Percentiles rank a stretch among this genome's conserved stretches.
Evolutionary conservation across 2,113 vertebrate species (phyloP).

Genomic region (Clupea harengus): DNA sequence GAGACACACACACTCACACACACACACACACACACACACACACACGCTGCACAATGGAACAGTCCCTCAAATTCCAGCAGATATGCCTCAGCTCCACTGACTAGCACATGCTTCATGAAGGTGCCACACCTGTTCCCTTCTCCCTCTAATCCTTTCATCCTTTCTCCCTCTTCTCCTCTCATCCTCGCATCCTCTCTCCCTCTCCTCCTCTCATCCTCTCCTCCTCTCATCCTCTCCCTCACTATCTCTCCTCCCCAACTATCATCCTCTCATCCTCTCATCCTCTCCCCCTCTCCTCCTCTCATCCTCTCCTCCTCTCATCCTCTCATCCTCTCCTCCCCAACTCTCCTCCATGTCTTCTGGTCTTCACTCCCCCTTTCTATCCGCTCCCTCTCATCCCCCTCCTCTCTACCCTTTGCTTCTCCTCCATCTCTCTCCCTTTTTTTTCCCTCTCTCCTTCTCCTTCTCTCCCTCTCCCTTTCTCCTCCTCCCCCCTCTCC

Average conservation of each 20-base stretch:
- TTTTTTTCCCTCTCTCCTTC: not conserved
- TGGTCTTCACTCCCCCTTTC: not conserved
- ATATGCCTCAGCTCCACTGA: not conserved
- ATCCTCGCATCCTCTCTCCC: no score
- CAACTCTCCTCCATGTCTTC: not conserved
- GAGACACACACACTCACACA: not conserved
- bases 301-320: not conserved
- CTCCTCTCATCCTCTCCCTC: not conserved
- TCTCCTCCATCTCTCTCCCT: not conserved
- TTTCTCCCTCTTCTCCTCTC: no score
- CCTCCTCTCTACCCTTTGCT: not conserved
- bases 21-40: slow-evolving; percentile 13
- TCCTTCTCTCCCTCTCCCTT: not conserved
- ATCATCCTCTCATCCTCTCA: not conserved
- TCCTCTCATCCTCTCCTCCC: not conserved
- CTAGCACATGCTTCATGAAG: not conserved
- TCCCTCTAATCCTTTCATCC: no score
- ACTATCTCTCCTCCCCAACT: not conserved
- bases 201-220: no score
- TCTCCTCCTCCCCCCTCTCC: no score
- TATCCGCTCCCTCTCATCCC: not conserved
- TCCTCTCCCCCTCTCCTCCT: not conserved
- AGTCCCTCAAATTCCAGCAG: not conserved
- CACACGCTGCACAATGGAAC: no score
- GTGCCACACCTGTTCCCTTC: not conserved